These are phyloP conservation scores for Netelia melanura DNA, from an alignment of 2,888 invertebrate genomes.

Conservation along the genomic window DNA sequence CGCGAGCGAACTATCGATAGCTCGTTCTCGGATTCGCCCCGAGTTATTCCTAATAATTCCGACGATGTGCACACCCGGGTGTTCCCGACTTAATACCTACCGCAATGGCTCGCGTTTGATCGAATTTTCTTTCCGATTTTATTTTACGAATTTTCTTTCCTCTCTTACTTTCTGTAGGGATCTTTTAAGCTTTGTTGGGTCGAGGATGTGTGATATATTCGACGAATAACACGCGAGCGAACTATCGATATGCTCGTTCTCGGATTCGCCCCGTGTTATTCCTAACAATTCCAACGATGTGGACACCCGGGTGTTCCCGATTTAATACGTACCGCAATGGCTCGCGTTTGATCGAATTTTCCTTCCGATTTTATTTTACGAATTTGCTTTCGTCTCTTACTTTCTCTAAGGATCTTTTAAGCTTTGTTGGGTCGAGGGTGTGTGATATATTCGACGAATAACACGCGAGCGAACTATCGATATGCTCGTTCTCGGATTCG, in stretches of 20 bases:
- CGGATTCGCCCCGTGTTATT: constrained; percentile 1
- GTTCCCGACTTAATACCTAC: background rate
- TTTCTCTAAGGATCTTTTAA: constrained; percentile 13
- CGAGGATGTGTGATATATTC: constrained; percentile 38
- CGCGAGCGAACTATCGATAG: constrained; percentile 42
- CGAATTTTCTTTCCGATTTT: constrained; percentile 10
- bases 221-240: constrained; percentile 41
- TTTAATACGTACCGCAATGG: background rate
- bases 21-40: constrained; percentile 4
- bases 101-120: background rate
- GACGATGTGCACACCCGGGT: background rate
- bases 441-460: constrained; percentile 43
- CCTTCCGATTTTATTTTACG: constrained; percentile 2
- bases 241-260: constrained; percentile 33
- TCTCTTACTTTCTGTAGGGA: background rate
- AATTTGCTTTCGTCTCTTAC: constrained; percentile 13
- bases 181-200: constrained; percentile 12
- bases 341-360: background rate
- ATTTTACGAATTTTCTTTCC: constrained; percentile 3
- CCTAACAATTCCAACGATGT: constrained; percentile 21
- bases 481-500: constrained; percentile 15
- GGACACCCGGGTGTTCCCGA: background rate
- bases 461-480: constrained; percentile 49
- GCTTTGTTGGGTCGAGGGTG: background rate
- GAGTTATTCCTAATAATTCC: constrained; percentile 20